A percentile compares a stretch with the other conserved stretches of the same genome.
Evolutionary conservation across 2,888 invertebrate genomes (phyloP).

Genomic region (Heliconius ethilla): DNA sequence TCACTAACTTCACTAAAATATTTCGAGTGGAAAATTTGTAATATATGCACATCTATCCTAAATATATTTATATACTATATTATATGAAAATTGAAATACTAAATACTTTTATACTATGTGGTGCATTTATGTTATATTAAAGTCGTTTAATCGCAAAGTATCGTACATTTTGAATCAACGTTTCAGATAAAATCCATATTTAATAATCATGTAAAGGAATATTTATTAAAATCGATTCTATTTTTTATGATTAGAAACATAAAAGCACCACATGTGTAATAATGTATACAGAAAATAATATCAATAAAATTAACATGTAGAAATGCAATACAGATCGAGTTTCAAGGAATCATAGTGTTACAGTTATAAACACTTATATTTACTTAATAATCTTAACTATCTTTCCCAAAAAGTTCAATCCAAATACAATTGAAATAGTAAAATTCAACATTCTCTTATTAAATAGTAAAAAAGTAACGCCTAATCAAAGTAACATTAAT

Average conservation of each 20-base stretch:
- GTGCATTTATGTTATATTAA: not conserved
- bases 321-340: conserved; percentile 53
- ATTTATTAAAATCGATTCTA: not conserved
- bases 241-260: conserved; percentile 3
- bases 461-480: conserved; percentile 14
- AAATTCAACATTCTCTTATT: conserved; percentile 27
- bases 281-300: conserved; percentile 37
- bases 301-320: conserved; percentile 40
- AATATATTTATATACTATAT: conserved; percentile 31
- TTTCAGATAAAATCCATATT: not conserved
- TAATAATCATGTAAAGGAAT: no score
- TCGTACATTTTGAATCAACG: not conserved
- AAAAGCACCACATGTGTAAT: conserved; percentile 19
- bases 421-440: conserved; percentile 47
- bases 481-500: conserved; percentile 23
- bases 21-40: conserved; percentile 35
- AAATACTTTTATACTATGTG: conserved; percentile 5
- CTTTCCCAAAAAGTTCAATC: conserved; percentile 52
- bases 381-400: conserved; percentile 54
- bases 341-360: conserved; percentile 49
- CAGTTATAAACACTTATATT: conserved; percentile 53
- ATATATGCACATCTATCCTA: conserved; percentile 34
- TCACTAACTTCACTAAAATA: conserved; percentile 39
- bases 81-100: conserved; percentile 25
- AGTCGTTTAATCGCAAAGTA: no score